phyloP scores from a whole-genome alignment of 2,888 invertebrate genomes.

The Dicyrtomina minuta region DNA sequence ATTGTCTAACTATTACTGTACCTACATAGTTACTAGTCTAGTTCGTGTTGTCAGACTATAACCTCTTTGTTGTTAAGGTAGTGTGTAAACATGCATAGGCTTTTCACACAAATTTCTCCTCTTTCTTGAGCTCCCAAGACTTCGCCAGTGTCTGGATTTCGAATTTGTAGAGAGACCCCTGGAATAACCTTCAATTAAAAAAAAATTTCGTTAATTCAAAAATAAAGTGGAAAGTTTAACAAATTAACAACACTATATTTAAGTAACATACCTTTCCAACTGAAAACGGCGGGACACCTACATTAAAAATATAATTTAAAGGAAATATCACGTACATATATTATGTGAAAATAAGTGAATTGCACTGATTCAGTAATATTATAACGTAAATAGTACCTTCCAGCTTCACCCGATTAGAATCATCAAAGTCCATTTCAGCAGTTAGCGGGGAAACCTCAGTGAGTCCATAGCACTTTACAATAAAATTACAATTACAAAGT shows the following conservation, averaged over 20 bases:
- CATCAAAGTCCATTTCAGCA: constrained; percentile 2
- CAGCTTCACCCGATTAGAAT: constrained; percentile 11
- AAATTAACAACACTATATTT: no score
- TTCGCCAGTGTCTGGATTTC: constrained; percentile 51
- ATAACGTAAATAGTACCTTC: neutral
- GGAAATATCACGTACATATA: neutral
- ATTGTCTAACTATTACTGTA: neutral
- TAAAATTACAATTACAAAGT: no score
- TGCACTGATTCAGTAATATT: no score
- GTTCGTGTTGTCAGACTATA: neutral
- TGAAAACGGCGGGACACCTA: constrained; percentile 39
- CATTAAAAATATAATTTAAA: neutral
- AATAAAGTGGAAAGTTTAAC: no score
- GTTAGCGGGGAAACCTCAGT: constrained; percentile 36
- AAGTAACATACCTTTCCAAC: constrained; percentile 41
- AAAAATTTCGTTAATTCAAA: neutral
- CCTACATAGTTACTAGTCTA: neutral
- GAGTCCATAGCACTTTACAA: constrained; percentile 42
- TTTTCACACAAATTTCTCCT: constrained; percentile 59
- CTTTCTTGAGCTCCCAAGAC: constrained; percentile 55
- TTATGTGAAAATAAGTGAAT: no score
- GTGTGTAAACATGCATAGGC: constrained; percentile 34
- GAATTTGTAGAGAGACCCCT: constrained; percentile 55
- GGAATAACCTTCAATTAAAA: constrained; percentile 29
- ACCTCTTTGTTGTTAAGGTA: constrained; percentile 47